Evolutionary conservation across 2,113 vertebrate species (phyloP).

Genomic region (Bucco capensis): DNA sequence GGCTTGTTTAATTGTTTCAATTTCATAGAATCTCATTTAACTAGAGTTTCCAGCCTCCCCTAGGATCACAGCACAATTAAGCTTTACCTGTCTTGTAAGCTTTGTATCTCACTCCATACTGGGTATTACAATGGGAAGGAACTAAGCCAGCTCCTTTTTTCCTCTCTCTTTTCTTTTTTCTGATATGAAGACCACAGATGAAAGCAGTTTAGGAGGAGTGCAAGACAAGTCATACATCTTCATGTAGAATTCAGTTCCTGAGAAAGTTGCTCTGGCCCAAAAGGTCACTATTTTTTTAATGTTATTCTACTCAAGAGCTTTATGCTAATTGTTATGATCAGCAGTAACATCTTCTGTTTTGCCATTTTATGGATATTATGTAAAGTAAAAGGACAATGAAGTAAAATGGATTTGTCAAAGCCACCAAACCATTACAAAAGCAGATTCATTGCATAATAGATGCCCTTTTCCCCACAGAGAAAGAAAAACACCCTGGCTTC

Average conservation of each 20-base stretch:
- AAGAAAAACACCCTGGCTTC: conserved; percentile 57
- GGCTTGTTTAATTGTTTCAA: neutral
- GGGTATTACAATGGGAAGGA: neutral
- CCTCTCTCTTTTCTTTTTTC: neutral
- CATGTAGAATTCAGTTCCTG: neutral
- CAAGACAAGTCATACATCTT: neutral
- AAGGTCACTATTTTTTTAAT: neutral
- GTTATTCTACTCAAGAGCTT: neutral
- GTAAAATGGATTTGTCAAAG: conserved; percentile 55
- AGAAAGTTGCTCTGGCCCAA: neutral
- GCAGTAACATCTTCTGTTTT: conserved; percentile 39
- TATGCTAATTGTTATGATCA: conserved; percentile 40
- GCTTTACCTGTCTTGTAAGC: neutral
- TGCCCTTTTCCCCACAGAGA: conserved; percentile 46
- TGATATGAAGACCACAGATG: neutral
- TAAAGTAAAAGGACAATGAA: conserved; percentile 59
- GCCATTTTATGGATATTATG: conserved; percentile 47
- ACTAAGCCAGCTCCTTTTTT: neutral
- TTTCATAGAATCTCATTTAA: neutral
- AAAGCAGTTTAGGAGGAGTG: neutral
- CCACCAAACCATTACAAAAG: conserved; percentile 62
- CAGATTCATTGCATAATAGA: conserved; percentile 53
- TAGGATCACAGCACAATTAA: neutral
- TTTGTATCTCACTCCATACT: neutral
- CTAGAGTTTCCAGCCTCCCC: neutral